Evolutionary conservation across 2,888 invertebrate species (phyloP).

Genomic region (Petrolisthes manimaculis): DNA sequence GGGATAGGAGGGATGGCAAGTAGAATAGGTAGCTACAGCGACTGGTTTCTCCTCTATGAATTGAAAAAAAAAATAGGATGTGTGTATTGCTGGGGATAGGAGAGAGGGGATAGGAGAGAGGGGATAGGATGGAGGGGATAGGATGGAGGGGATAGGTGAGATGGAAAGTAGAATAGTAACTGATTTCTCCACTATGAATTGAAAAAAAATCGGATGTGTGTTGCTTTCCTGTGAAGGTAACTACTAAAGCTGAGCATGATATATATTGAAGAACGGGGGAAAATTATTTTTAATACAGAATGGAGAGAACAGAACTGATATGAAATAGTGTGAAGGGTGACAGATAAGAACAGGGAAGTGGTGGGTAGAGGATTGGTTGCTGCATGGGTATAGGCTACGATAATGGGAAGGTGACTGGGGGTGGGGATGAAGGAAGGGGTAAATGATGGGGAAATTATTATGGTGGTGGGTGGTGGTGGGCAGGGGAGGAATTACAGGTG

Average conservation of each 20-base stretch:
- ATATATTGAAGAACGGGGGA: neutral
- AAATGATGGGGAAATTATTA: neutral
- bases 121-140: neutral
- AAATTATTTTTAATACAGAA: neutral
- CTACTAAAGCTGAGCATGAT: too few species aligned
- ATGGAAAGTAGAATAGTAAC: neutral
- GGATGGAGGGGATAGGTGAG: neutral
- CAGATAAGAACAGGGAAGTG: neutral
- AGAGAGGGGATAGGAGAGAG: conserved; percentile 1
- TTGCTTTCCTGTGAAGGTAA: too few species aligned
- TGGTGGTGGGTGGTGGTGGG: too few species aligned
- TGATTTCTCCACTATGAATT: neutral
- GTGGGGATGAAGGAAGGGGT: neutral
- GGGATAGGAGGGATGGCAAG: neutral
- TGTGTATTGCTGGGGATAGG: neutral
- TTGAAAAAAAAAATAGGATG: neutral
- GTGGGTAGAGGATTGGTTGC: neutral
- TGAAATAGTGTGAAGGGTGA: neutral
- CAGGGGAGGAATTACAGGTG: neutral
- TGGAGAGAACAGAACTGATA: neutral
- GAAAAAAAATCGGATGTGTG: too few species aligned
- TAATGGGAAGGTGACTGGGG: too few species aligned
- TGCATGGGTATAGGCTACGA: too few species aligned
- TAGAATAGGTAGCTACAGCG: neutral
- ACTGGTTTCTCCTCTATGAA: too few species aligned